A percentile compares a stretch with the other conserved stretches of the same genome.
Conservation (phyloP, 2,797 vertebrate genomes). For the Cryptoprocta ferox region DNA sequence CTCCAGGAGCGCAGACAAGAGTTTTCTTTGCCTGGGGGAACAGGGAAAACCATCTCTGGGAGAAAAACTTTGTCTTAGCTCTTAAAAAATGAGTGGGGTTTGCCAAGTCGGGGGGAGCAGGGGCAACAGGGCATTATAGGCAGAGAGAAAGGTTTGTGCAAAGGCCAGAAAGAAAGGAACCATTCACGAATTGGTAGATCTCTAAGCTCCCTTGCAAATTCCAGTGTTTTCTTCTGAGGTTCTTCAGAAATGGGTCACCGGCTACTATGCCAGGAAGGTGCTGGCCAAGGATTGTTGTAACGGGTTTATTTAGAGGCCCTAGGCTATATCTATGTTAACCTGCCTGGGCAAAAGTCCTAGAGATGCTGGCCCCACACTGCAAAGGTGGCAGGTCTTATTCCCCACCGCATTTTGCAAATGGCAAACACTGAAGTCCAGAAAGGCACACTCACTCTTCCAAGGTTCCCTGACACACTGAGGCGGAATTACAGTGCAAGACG, state of each 20-base stretch:
- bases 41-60: background rate
- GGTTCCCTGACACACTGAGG: background rate
- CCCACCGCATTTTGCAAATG: background rate
- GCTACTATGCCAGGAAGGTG: background rate
- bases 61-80: background rate
- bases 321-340: background rate
- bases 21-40: background rate
- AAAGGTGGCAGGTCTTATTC: background rate
- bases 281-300: background rate
- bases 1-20: background rate
- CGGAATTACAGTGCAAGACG: background rate
- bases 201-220: background rate
- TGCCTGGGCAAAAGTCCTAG: background rate
- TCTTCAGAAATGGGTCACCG: background rate
- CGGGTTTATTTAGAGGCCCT: background rate
- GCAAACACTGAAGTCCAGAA: background rate
- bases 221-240: background rate
- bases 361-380: background rate
- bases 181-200: background rate
- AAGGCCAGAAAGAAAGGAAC: background rate
- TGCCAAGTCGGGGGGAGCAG: background rate
- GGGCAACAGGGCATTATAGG: background rate
- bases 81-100: background rate
- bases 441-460: background rate
- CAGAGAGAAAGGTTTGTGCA: constrained; percentile 1